Evolutionary conservation across 2,797 vertebrate species (phyloP).

Genomic region (Apodemus agrarius): DNA sequence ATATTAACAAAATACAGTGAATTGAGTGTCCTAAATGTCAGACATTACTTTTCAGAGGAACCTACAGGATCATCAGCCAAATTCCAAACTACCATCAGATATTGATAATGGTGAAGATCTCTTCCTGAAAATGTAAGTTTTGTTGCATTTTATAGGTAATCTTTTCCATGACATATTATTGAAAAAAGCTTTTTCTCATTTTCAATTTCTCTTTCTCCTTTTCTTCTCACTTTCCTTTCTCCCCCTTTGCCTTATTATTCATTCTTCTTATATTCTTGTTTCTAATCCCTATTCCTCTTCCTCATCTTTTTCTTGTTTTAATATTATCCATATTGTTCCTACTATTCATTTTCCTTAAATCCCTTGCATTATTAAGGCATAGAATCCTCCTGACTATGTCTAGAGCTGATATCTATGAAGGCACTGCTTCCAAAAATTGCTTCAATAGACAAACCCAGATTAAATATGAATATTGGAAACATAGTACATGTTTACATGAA

Average conservation of each 20-base stretch:
- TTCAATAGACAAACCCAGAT: background rate
- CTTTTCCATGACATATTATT: background rate
- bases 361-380: too few relatives aligned
- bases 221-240: too few relatives aligned
- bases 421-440: background rate
- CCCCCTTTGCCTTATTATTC: background rate
- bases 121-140: background rate
- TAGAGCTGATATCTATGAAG: background rate
- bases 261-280: too few relatives aligned
- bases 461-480: background rate
- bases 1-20: background rate
- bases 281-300: fast-evolving
- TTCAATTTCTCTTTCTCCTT: too few relatives aligned
- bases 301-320: background rate
- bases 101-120: background rate
- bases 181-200: background rate
- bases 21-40: background rate
- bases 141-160: background rate
- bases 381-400: background rate
- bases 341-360: too few relatives aligned
- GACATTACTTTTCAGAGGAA: background rate
- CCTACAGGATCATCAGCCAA: background rate
- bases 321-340: background rate
- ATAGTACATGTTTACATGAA: background rate
- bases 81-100: background rate